phyloP scores from a whole-genome alignment of 2,113 vertebrate species.

The Passer domesticus region DNA sequence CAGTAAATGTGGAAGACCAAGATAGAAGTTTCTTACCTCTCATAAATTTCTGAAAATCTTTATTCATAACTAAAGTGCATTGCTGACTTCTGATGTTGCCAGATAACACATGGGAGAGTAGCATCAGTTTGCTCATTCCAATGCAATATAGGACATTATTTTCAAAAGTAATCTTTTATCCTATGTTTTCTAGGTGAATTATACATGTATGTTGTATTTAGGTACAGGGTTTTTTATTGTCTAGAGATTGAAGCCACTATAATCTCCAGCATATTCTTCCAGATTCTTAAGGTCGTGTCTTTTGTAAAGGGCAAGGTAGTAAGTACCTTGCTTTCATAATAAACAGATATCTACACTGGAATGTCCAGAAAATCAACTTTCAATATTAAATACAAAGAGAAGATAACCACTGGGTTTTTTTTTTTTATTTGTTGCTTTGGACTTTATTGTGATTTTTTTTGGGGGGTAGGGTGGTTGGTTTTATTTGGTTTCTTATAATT shows the following conservation, averaged over 20 bases:
- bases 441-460: no score
- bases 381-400: background rate
- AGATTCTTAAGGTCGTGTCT: background rate
- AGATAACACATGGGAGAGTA: background rate
- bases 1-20: background rate
- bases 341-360: background rate
- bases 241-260: background rate
- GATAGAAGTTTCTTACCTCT: background rate
- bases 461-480: fast-evolving
- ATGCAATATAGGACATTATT: background rate
- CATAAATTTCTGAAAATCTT: background rate
- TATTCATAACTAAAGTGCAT: background rate
- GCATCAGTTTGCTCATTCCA: background rate
- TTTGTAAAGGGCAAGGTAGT: background rate
- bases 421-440: background rate
- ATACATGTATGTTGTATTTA: background rate
- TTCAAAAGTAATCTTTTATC: background rate
- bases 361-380: background rate
- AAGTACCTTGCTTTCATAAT: background rate
- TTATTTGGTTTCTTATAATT: background rate
- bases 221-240: background rate
- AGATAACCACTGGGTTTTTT: background rate
- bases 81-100: background rate
- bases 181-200: background rate
- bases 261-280: background rate